Evolutionary conservation across 2,888 invertebrate species (phyloP), one percentile per base, ranked within the genome.

Genomic region (Aradus depressus): DNA sequence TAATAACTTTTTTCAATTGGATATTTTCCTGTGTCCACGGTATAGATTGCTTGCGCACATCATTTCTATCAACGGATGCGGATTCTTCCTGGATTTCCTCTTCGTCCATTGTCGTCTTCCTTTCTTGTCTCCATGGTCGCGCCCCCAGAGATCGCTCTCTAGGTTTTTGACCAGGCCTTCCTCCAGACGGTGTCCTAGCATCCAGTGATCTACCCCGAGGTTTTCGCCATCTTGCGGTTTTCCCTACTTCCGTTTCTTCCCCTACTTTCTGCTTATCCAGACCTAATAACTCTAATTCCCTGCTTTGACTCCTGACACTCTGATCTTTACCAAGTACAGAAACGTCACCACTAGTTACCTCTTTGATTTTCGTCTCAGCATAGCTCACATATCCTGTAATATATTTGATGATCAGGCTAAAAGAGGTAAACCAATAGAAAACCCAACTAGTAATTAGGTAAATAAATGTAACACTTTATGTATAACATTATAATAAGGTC

Each of bases 341-440:
- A 38, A 38, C 16, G 76, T 62, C 57, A 42, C 61, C 61, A 54
- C 64, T 66, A 62, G 66, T 65, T 48, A 66, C 64, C 51, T 70
- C 72, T 28, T 65, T 65, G 32, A 70, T 66, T 50, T 67, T 58
- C 19, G 68, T 66, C 55, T 72, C 69, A 62, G 70, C 71, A 60
- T 68, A 68, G 37, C 42, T 37, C 21, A 42, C 19, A 44, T 50
- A 35, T 45, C 55, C 55, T 55, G 51, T 14, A 52, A 54, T 34
- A 34, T 16, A 3, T 21, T 4, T 34, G 8, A 31, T 10, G n/a
- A 31, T 31, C n/a, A n/a, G 31, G n/a, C 31, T 31, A 31, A 8
- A 31, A 31, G 31, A 31, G n/a, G 8, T 31, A 10, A 31, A 31
- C 31, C 8, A 8, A 31, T n/a, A 31, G n/a, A n/a, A n/a, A n/a